Evolutionary conservation across 2,113 vertebrate species (phyloP), one percentile per base, ranked within the genome.

Genomic region (Hypocryptadius cinnamomeus): DNA sequence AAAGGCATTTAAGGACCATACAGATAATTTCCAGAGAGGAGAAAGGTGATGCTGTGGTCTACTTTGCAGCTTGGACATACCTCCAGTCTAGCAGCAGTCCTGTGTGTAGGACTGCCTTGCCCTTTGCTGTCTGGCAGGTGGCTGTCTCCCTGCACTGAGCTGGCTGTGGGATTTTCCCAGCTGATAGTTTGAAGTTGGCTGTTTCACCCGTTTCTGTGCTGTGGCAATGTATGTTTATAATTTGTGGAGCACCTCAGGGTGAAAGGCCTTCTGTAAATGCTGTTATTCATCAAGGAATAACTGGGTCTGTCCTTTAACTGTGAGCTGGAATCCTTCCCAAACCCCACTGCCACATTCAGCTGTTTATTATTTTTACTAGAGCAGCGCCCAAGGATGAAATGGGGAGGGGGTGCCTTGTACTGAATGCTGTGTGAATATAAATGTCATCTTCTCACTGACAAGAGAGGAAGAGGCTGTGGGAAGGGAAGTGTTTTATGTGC

Each of bases 161-260:
- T 81, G 69, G 1, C 50, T 40, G 42, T 4, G 89, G 80, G 87
- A 87, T 94, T 92, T 95, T 93, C 78, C 74, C 89, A 77, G n/a
- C 53, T 3, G 13, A 60, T 50, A 35, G 73, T 72, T 61, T 87
- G 66, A 82, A 85, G 78, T 42, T 54, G 61, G 54, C 65, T 33
- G 45, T 37, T 87, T 60, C 15, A 54, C 61, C 48, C 8, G 0
- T 15, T 18, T 37, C 71, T 90, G 40, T 73, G 78, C 85, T 64
- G 86, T 72, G 70, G 64, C 11, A 2, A 73, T 89, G 53, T 17
- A 16, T 93, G 84, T 91, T 96, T 93, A 44, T 53, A 17, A 80
- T 94, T 79, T 96, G 66, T 31, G 81, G 65, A 93, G 87, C 87
- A 95, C 91, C 89, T 92, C 59, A 7, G 70, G 89, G 84, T 92